phyloP scores from a whole-genome alignment of 2,113 vertebrate genomes.

The Pygathrix nemaeus region DNA sequence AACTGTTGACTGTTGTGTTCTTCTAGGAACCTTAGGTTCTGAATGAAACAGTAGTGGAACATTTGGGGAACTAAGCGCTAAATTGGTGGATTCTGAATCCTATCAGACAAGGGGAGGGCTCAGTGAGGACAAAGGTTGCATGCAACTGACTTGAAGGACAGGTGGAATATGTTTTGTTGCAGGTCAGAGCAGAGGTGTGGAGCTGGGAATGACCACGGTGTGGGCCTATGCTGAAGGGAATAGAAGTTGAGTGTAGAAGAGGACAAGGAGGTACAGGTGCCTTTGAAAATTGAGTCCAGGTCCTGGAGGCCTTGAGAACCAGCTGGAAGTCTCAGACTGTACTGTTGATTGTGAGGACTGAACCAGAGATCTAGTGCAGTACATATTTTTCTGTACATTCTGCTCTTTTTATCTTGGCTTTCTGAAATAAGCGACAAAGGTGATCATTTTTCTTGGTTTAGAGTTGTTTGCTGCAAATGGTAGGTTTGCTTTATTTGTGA shows the following conservation, averaged over 20 bases:
- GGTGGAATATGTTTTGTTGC: background rate
- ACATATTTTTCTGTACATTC: background rate
- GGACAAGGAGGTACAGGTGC: background rate
- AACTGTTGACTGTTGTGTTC: background rate
- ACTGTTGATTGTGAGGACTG: background rate
- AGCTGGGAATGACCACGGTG: background rate
- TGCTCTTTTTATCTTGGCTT: constrained; percentile 1
- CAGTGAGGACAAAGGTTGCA: background rate
- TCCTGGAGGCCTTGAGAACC: background rate
- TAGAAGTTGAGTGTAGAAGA: background rate
- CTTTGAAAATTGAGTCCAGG: background rate
- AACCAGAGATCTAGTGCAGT: background rate
- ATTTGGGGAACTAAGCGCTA: background rate
- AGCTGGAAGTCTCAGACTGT: background rate
- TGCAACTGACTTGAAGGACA: background rate
- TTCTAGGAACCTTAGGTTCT: background rate
- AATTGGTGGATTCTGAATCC: background rate
- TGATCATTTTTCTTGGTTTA: background rate
- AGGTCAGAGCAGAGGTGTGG: background rate
- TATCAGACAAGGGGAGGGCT: background rate
- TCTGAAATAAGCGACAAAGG: background rate
- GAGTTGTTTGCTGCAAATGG: background rate
- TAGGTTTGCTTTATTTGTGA: background rate
- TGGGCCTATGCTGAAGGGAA: background rate
- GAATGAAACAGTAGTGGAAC: background rate